Evolutionary conservation across 2,113 vertebrate genomes (phyloP).

Genomic region (Antechinus stuartii): DNA sequence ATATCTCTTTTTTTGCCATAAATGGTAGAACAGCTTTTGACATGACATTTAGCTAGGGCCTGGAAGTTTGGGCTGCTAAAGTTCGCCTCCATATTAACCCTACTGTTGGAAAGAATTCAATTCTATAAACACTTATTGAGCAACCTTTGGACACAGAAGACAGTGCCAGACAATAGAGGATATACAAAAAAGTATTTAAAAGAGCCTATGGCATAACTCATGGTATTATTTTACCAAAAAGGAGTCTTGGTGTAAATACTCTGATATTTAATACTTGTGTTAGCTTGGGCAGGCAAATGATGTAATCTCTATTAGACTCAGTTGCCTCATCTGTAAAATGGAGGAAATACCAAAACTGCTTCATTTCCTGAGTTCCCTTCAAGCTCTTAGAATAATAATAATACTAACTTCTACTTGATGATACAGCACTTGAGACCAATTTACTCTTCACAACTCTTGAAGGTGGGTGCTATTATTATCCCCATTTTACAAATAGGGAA

Average conservation of each 20-base stretch:
- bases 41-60: not conserved
- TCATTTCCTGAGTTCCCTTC: not conserved
- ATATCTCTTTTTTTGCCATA: not conserved
- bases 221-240: not conserved
- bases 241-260: constrained; percentile 8
- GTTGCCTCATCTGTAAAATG: constrained; percentile 33
- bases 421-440: not conserved
- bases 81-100: not conserved
- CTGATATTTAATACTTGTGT: not conserved
- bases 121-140: not conserved
- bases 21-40: not conserved
- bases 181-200: not conserved
- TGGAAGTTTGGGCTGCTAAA: not conserved
- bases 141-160: not conserved
- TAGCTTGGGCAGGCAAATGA: not conserved
- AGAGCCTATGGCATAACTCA: not conserved
- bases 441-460: not conserved
- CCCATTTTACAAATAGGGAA: not conserved
- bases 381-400: not conserved
- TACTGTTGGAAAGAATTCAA: not conserved
- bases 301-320: constrained; percentile 2
- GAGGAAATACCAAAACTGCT: not conserved
- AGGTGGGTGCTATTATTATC: not conserved
- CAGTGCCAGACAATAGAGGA: not conserved
- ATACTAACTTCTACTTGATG: not conserved